These are phyloP conservation scores for Cheirogaleus major DNA, from an alignment of 2,797 vertebrate species.

Conservation along the genomic window DNA sequence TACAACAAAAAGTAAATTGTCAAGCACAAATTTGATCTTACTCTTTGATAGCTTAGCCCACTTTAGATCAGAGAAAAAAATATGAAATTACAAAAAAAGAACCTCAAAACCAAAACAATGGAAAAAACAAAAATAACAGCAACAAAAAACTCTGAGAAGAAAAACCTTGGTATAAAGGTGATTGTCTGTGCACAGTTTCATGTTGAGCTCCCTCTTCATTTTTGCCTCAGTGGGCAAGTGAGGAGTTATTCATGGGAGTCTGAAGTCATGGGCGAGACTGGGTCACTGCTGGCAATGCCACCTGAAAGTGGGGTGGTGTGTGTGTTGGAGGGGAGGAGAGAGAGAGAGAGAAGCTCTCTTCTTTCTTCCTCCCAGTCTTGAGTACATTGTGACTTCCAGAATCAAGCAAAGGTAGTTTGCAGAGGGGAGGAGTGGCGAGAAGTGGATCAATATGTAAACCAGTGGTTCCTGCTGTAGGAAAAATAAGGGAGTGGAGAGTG, in stretches of 20 bases:
- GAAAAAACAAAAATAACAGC: not conserved
- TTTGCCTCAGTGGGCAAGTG: not conserved
- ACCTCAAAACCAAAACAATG: not conserved
- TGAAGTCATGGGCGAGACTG: not conserved
- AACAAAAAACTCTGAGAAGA: not conserved
- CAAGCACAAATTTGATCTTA: slow-evolving; percentile 61
- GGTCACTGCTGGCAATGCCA: not conserved
- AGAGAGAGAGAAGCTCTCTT: not conserved
- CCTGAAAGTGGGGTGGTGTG: not conserved
- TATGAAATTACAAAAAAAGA: not conserved
- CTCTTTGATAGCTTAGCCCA: slow-evolving; percentile 72
- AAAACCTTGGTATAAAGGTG: not conserved
- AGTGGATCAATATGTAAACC: not conserved
- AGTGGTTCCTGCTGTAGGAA: not conserved
- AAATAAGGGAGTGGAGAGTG: not conserved
- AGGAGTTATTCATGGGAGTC: too few relatives aligned
- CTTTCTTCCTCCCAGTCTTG: not conserved
- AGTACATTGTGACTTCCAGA: not conserved
- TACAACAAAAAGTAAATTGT: not conserved
- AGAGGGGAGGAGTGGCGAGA: not conserved
- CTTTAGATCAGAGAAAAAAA: not conserved
- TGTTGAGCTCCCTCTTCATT: not conserved
- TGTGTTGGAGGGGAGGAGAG: not conserved
- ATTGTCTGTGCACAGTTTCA: not conserved
- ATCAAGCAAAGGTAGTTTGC: not conserved